Evolutionary conservation across 92 coral and sea anemone species (phyloP), one percentile per base, ranked within the genome.

Genomic region (Paramuricea clavata): DNA sequence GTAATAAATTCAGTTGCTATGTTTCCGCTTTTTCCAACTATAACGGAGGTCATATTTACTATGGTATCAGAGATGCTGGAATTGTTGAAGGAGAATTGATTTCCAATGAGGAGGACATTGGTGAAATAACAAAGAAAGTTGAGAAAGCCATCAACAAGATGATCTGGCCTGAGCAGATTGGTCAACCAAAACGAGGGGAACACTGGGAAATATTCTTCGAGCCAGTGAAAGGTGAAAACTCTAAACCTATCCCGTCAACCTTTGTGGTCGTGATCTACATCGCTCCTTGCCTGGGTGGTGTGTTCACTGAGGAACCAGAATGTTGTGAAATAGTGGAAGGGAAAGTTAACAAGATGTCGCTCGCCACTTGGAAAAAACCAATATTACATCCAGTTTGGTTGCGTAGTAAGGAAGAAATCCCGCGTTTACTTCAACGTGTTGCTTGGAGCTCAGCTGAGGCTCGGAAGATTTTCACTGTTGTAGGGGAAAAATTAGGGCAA

Each of bases 151-250:
- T 87, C 52, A 79, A 80, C 41, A 36, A 79, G 25, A 87, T 87
- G 86, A 57, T 54, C 33, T 87, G 86, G 86, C 90, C 90, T 34
- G 81, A 87, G 26, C 21, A 54, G 16, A 39, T 56, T 69, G 72
- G 57, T 34, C 44, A 49, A 52, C 86, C 90, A 69, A 22, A 49
- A 32, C 68, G 82, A 27, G 86, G 90, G 47, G 52, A 41, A 79
- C 64, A 76, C 21, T 87, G 90, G 90, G 90, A 87, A 44, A 87
- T 87, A 43, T 56, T 54, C 35, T 87, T 87, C 39, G 90, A 87
- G 64, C 59, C 90, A 44, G 90, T 87, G 54, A 21, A 15, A n/a
- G 90, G 79, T 77, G 26, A 16, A 16, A 26, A 47, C 27, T 9
- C 12, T 16, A 68, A 47, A 5, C 49, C 36, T 11, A 68, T 87